Conservation (phyloP, 30 jellyfish, hydroid and myxozoan species). For the Mastigias papua region DNA sequence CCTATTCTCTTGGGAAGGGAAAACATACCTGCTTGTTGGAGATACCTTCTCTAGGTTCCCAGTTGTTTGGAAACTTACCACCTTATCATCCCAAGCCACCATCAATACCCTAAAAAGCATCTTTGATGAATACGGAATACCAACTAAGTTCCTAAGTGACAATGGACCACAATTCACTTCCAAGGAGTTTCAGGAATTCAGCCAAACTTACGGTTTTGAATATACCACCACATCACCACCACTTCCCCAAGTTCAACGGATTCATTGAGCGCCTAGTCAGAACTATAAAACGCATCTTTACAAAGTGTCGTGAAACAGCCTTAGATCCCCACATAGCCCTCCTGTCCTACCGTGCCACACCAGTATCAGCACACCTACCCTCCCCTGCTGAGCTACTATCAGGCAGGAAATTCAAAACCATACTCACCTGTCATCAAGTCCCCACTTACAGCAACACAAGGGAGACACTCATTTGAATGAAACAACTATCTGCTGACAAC, state of each 20-base stretch:
- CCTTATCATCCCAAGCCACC: slow-evolving; percentile 35
- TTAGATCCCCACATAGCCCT: slow-evolving; percentile 28
- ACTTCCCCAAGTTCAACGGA: slow-evolving; percentile 43
- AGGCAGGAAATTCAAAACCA: slow-evolving; percentile 37
- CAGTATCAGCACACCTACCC: slow-evolving; percentile 52
- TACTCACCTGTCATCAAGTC: slow-evolving; percentile 1
- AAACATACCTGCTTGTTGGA: slow-evolving; percentile 20
- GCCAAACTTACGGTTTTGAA: slow-evolving; percentile 23
- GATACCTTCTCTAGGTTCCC: slow-evolving; percentile 3
- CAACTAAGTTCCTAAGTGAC: slow-evolving; percentile 33
- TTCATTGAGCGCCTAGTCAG: slow-evolving; percentile 29
- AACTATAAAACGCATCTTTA: slow-evolving; percentile 18
- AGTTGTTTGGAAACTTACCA: slow-evolving; percentile 6
- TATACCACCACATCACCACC: slow-evolving; percentile 53
- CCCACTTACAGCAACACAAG: slow-evolving; percentile 1
- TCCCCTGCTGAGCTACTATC: slow-evolving; percentile 75
- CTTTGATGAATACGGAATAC: slow-evolving; percentile 44
- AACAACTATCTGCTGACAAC: slow-evolving; percentile 4
- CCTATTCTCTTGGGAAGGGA: not conserved
- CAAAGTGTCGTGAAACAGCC: slow-evolving; percentile 31
- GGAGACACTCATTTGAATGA: not conserved
- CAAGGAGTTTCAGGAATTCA: slow-evolving; percentile 26
- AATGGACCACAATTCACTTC: slow-evolving; percentile 39
- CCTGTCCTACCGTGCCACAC: slow-evolving; percentile 53
- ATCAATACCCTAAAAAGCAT: slow-evolving; percentile 17